Evolutionary conservation across 1,140 invertebrate species (phyloP).

Genomic region (Eupeodes corollae): DNA sequence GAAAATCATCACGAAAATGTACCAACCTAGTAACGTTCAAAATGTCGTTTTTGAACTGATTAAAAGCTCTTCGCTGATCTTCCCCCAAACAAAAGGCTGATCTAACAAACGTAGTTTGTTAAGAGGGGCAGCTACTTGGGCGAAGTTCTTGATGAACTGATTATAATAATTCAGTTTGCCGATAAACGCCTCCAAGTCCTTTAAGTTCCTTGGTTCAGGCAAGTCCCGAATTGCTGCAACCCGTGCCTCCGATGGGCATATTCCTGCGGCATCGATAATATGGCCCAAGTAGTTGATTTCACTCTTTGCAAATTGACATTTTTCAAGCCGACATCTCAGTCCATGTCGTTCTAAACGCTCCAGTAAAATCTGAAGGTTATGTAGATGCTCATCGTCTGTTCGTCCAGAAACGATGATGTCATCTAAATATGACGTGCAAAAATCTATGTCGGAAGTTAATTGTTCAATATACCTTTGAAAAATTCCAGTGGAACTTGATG

Average conservation of each 20-base stretch:
- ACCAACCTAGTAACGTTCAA: slow-evolving; percentile 10
- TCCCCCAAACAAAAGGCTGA: slow-evolving; percentile 5
- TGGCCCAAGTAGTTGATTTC: slow-evolving; percentile 20
- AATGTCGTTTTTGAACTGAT: too few relatives aligned
- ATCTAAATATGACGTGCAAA: background rate
- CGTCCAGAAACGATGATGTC: background rate
- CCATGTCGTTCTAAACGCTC: too few relatives aligned
- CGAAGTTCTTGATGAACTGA: slow-evolving; percentile 16
- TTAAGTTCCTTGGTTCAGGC: too few relatives aligned
- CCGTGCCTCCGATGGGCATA: slow-evolving; percentile 25
- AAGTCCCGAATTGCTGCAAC: too few relatives aligned
- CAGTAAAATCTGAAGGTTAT: slow-evolving; percentile 14
- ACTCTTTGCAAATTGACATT: too few relatives aligned
- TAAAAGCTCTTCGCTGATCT: slow-evolving; percentile 4
- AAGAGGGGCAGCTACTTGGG: background rate
- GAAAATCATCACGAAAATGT: slow-evolving; percentile 23
- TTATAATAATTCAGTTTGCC: too few relatives aligned
- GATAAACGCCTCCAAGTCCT: too few relatives aligned
- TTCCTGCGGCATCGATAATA: too few relatives aligned
- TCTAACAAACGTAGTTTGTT: slow-evolving; percentile 3
- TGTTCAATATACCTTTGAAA: slow-evolving; percentile 3
- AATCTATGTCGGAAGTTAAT: background rate
- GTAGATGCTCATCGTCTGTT: slow-evolving; percentile 17
- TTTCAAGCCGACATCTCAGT: too few relatives aligned
- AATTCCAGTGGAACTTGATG: too few relatives aligned